Conservation (phyloP, 1,140 invertebrate genomes). For the Pachypsylla venusta region DNA sequence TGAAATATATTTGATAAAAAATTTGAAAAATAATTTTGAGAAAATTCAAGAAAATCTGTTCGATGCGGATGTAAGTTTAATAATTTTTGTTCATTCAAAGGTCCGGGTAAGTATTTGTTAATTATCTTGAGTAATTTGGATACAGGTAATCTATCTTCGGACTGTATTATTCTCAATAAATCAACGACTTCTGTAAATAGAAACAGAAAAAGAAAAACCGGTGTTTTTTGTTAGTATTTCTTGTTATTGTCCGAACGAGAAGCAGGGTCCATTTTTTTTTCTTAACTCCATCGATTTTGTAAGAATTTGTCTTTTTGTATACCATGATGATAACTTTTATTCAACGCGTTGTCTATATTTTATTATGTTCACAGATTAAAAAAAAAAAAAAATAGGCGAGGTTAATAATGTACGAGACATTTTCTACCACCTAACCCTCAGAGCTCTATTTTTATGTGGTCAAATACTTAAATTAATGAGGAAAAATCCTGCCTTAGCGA, state of each 20-base stretch:
- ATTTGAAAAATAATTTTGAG: conserved; percentile 7
- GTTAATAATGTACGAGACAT: no score
- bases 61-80: conserved; percentile 38
- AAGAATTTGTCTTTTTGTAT: no score
- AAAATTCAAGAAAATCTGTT: conserved; percentile 28
- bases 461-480: no score
- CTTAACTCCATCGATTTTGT: neutral
- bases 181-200: conserved; percentile 4
- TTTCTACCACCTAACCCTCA: no score
- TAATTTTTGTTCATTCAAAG: conserved; percentile 45
- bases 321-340: no score
- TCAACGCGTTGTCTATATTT: no score
- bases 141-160: conserved; percentile 6
- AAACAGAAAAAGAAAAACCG: conserved; percentile 13
- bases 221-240: conserved; percentile 8
- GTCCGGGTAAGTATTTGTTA: conserved; percentile 37
- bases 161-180: conserved; percentile 12
- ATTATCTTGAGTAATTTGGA: conserved; percentile 8
- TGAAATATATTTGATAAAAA: conserved; percentile 5
- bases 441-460: no score
- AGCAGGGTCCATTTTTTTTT: neutral
- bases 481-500: no score
- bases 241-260: neutral
- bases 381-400: no score
- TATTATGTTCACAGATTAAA: no score